phyloP scores from a whole-genome alignment of 1,140 invertebrate genomes.

The Leptinotarsa undecemlineata region DNA sequence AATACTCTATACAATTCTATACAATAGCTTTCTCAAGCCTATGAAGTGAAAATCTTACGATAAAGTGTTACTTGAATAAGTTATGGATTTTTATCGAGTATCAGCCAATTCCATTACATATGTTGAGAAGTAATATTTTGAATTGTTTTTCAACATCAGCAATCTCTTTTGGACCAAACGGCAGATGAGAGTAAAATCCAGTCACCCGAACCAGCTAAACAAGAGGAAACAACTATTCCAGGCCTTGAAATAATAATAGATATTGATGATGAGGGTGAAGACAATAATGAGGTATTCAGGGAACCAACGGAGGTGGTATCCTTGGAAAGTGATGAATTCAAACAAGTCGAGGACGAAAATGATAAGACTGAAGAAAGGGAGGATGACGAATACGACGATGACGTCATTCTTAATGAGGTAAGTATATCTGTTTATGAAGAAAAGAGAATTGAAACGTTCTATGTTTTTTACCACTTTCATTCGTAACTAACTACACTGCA shows the following conservation, averaged over 20 bases:
- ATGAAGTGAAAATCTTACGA: no score
- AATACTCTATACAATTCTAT: no score
- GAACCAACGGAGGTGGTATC: constrained; percentile 36
- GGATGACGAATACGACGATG: constrained; percentile 57
- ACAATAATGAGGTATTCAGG: constrained; percentile 46
- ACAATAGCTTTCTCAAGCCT: no score
- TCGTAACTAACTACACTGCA: no score
- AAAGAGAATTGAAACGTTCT: not conserved
- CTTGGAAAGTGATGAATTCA: constrained; percentile 47
- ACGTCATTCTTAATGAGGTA: constrained; percentile 62
- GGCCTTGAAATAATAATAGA: constrained; percentile 49
- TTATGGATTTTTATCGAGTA: no score
- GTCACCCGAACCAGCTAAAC: constrained; percentile 21
- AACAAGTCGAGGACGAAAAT: constrained; percentile 32
- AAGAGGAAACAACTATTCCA: constrained; percentile 41
- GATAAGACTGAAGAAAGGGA: constrained; percentile 57
- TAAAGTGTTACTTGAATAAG: no score
- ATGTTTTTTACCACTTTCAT: not conserved
- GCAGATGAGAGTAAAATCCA: constrained; percentile 37
- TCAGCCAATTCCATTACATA: not conserved
- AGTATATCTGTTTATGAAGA: not conserved
- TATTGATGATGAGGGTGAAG: constrained; percentile 50
- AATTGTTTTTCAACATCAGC: constrained; percentile 31
- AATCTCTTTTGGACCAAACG: constrained; percentile 46
- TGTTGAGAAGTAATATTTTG: not conserved